phyloP scores from a whole-genome alignment of 2,888 invertebrate genomes.

The Chrysolina haemoptera region DNA sequence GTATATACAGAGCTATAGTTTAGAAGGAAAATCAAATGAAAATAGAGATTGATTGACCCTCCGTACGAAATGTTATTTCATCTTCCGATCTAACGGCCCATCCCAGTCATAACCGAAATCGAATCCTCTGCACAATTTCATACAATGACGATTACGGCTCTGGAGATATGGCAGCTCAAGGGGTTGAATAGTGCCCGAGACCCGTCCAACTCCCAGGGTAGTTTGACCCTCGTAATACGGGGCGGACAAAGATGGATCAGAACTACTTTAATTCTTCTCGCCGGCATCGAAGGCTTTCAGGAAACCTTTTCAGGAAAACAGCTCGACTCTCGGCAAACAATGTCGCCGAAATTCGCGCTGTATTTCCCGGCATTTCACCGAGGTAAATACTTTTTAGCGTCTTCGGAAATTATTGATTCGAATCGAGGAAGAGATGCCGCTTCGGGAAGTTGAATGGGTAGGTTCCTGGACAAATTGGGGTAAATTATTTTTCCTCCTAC shows the following conservation, averaged over 20 bases:
- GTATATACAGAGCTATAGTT: no score
- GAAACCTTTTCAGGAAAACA: slow-evolving; percentile 43
- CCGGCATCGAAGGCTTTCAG: slow-evolving; percentile 42
- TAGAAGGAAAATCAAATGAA: no score
- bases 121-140: slow-evolving; percentile 13
- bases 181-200: slow-evolving; percentile 47
- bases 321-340: slow-evolving; percentile 26
- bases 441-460: background rate
- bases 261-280: slow-evolving; percentile 52
- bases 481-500: no score
- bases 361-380: background rate
- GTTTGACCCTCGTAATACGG: slow-evolving; percentile 50
- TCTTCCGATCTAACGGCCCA: background rate
- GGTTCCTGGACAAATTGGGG: background rate
- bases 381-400: slow-evolving; percentile 17
- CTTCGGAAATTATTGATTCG: slow-evolving; percentile 18
- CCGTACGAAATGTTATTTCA: background rate
- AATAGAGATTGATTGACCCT: background rate
- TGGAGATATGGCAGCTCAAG: slow-evolving; percentile 40
- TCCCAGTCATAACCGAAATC: slow-evolving; percentile 5
- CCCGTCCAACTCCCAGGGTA: slow-evolving; percentile 46
- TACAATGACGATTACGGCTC: slow-evolving; percentile 12
- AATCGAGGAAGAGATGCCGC: background rate
- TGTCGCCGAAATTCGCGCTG: slow-evolving; percentile 10
- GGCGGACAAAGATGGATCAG: slow-evolving; percentile 54